These are phyloP conservation scores for Congeria kusceri DNA, from an alignment of 2,888 invertebrate species.

Conservation along the genomic window DNA sequence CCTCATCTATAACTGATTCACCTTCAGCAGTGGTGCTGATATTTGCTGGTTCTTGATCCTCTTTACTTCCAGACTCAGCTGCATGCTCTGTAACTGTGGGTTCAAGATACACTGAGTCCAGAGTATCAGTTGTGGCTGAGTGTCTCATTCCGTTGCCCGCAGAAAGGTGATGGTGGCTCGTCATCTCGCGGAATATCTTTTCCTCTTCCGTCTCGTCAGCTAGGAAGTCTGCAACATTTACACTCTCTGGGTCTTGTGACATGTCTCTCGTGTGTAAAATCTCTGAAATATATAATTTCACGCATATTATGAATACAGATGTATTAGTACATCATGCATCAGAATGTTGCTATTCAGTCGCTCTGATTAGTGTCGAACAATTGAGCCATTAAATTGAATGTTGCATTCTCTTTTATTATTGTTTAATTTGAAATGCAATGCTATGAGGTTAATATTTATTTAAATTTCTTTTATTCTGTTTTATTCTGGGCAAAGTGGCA, in stretches of 20 bases:
- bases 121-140: slow-evolving; percentile 80
- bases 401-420: too few relatives aligned
- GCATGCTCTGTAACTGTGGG: slow-evolving; percentile 68
- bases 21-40: slow-evolving; percentile 3
- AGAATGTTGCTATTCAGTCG: too few relatives aligned
- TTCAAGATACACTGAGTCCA: slow-evolving; percentile 80
- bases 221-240: slow-evolving; percentile 41
- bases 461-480: too few relatives aligned
- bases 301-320: slow-evolving; percentile 9
- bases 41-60: slow-evolving; percentile 11
- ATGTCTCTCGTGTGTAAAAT: too few relatives aligned
- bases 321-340: too few relatives aligned
- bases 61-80: slow-evolving; percentile 7
- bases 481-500: too few relatives aligned
- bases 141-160: slow-evolving; percentile 65
- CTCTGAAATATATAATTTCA: too few relatives aligned
- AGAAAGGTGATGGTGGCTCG: slow-evolving; percentile 1
- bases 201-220: slow-evolving; percentile 59
- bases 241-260: slow-evolving; percentile 5
- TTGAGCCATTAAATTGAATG: not conserved
- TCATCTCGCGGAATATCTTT: slow-evolving; percentile 31
- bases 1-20: not conserved
- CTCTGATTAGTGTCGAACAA: too few relatives aligned
- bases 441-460: too few relatives aligned
- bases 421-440: too few relatives aligned